Evolutionary conservation across 2,888 invertebrate species (phyloP).

Genomic region (Yponomeuta plumbellus): DNA sequence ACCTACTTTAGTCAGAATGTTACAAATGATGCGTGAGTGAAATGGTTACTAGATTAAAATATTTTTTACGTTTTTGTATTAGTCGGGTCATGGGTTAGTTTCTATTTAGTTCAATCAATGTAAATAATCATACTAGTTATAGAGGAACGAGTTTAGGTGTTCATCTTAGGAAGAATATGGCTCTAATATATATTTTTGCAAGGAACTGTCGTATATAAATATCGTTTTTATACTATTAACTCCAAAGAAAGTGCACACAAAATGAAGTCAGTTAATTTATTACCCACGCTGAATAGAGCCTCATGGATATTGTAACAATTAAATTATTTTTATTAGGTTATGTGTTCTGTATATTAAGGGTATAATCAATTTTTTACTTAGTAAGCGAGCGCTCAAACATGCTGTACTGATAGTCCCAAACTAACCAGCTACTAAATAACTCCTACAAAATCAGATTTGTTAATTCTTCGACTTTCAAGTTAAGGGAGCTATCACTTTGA

Average conservation of each 20-base stretch:
- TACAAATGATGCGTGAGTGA: conserved; percentile 11
- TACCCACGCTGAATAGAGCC: conserved; percentile 58
- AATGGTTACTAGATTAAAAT: neutral
- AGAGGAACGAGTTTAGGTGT: neutral
- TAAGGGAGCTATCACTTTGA: conserved; percentile 47
- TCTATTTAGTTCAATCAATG: conserved; percentile 27
- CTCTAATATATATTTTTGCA: conserved; percentile 9
- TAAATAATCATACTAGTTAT: conserved; percentile 26
- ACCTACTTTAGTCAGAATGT: neutral
- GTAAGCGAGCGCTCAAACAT: conserved; percentile 59
- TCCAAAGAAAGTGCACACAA: conserved; percentile 55
- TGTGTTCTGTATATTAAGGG: conserved; percentile 70
- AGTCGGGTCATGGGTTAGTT: conserved; percentile 33
- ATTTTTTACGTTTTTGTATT: conserved; percentile 22
- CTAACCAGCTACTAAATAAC: conserved; percentile 6
- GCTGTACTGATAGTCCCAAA: conserved; percentile 29
- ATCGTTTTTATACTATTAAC: conserved; percentile 19
- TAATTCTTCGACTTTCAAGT: conserved; percentile 46
- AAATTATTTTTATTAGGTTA: conserved; percentile 66
- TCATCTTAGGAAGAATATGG: neutral
- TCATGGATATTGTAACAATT: conserved; percentile 62
- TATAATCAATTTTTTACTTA: conserved; percentile 51
- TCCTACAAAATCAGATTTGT: conserved; percentile 34
- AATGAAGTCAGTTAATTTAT: conserved; percentile 69
- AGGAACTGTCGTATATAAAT: conserved; percentile 7